Percentiles rank a stretch among this genome's conserved stretches.
Evolutionary conservation across 2,888 invertebrate species (phyloP).

Genomic region (Opisthograptis luteolata): DNA sequence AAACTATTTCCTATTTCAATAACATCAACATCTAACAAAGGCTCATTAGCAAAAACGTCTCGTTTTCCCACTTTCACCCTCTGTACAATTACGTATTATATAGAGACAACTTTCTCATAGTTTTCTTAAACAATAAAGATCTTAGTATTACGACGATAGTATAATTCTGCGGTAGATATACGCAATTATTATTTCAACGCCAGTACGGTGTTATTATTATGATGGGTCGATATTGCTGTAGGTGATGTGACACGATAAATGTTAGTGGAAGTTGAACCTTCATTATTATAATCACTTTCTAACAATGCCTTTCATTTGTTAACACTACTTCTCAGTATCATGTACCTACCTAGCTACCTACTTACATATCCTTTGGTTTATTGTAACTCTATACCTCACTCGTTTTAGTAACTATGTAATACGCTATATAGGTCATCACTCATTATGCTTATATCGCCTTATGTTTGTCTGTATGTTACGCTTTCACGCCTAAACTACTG

Average conservation of each 20-base stretch:
- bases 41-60: constrained; percentile 44
- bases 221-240: constrained; percentile 1
- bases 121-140: constrained; percentile 43
- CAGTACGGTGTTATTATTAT: constrained; percentile 5
- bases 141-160: constrained; percentile 17
- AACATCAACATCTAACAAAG: constrained; percentile 44
- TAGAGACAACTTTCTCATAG: constrained; percentile 66
- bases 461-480: too few relatives aligned
- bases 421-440: too few relatives aligned
- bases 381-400: too few relatives aligned
- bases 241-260: neutral
- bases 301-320: neutral
- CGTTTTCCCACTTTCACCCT: constrained; percentile 70
- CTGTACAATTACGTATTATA: constrained; percentile 60
- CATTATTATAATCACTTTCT: neutral
- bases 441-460: too few relatives aligned
- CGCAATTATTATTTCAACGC: constrained; percentile 16
- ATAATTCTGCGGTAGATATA: constrained; percentile 4
- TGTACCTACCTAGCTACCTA: too few relatives aligned
- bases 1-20: too few relatives aligned
- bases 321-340: neutral
- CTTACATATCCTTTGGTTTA: too few relatives aligned
- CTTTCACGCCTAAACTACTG: too few relatives aligned
- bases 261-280: neutral
- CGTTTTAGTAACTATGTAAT: too few relatives aligned